A percentile compares a stretch with the other conserved stretches of the same genome.
Evolutionary conservation across 2,888 invertebrate species (phyloP).

Genomic region (Pelosia muscerda): DNA sequence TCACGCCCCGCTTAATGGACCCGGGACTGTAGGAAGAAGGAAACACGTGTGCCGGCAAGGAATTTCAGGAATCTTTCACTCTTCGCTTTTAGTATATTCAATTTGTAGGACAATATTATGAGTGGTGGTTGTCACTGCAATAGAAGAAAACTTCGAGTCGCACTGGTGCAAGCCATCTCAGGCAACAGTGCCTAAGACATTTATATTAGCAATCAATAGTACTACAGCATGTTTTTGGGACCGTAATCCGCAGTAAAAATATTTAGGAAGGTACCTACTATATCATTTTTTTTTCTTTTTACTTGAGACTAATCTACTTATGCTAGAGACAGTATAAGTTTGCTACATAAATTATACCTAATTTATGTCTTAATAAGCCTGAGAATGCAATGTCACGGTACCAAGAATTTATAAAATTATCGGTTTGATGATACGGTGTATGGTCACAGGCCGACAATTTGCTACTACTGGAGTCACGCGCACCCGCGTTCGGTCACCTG

Average conservation of each 20-base stretch:
- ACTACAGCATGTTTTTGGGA: background rate
- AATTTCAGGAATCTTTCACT: too few species aligned
- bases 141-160: too few species aligned
- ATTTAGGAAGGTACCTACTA: too few species aligned
- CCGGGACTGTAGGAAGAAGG: too few species aligned
- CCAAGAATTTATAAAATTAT: constrained; percentile 8
- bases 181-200: background rate
- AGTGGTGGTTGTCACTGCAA: too few species aligned
- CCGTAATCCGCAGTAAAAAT: too few species aligned
- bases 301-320: background rate
- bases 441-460: constrained; percentile 15
- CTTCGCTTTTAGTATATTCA: too few species aligned
- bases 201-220: background rate
- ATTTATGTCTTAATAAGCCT: background rate
- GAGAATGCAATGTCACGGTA: background rate
- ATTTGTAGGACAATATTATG: too few species aligned
- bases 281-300: too few species aligned
- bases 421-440: constrained; percentile 10
- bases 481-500: background rate
- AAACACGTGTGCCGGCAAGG: too few species aligned
- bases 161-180: too few species aligned
- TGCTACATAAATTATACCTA: background rate
- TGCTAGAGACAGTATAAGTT: background rate
- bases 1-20: too few species aligned
- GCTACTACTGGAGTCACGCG: constrained; percentile 18